These are phyloP conservation scores for Macrophya alboannulata DNA, from an alignment of 2,888 invertebrate species.

Conservation along the genomic window DNA sequence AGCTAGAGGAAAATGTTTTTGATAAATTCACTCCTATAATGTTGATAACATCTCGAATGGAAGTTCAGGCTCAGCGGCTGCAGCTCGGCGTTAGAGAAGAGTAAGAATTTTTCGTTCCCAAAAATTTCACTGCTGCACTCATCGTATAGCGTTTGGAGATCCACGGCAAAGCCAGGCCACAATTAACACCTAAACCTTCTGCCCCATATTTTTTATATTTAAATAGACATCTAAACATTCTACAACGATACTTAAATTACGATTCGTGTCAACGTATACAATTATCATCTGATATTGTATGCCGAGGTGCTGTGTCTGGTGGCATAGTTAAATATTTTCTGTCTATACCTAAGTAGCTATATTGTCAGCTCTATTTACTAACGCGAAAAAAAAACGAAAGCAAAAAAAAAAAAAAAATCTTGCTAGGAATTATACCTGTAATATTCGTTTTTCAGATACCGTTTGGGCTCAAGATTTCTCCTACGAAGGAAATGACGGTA, in stretches of 20 bases:
- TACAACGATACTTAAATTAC: neutral
- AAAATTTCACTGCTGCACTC: neutral
- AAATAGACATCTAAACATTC: neutral
- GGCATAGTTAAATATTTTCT: neutral
- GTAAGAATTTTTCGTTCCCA: neutral
- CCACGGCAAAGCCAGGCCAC: neutral
- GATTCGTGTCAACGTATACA: neutral
- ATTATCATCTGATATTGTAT: constrained; percentile 14
- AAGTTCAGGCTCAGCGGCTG: too few species aligned
- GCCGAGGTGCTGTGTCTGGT: neutral
- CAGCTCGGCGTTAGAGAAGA: neutral
- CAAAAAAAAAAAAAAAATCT: neutral
- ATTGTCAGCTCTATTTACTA: neutral
- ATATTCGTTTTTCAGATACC: constrained; percentile 66
- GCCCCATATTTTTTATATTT: neutral
- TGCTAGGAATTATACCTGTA: neutral
- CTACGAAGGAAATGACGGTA: constrained; percentile 83
- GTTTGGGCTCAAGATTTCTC: constrained; percentile 82
- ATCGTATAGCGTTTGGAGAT: neutral
- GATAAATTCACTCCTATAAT: neutral
- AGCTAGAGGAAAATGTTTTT: neutral
- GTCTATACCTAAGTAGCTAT: neutral
- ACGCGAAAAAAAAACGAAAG: neutral
- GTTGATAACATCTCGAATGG: too few species aligned
- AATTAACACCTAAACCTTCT: neutral